Evolutionary conservation across 2,797 vertebrate species (phyloP), one percentile per base, ranked within the genome.

Genomic region (Coreius guichenoti): DNA sequence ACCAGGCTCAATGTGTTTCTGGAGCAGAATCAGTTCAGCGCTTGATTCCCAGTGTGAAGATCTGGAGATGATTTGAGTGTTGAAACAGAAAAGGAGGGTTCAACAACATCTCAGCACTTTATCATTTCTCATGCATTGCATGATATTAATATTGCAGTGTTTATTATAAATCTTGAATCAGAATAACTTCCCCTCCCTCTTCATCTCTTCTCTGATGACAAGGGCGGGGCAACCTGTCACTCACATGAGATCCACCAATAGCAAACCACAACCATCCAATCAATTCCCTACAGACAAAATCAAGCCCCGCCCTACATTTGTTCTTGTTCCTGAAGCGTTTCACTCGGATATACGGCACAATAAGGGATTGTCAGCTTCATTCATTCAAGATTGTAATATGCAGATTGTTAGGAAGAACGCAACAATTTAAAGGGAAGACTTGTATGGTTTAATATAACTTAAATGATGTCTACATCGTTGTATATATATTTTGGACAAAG

Each of bases 1-100:
- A 88, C 31, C 86, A 65, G 72, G 65, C 58, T 31, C 81, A 84
- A 89, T 79, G 80, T 67, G 85, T 77, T 89, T 83, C 82, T 90
- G 88, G 86, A 85, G 54, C 49, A 72, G 67, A 75, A 79, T 81
- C 45, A 9, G 61, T 75, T 78, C 76, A 70, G 73, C 47, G 2
- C 65, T 73, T 47, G 58, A 69, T 12, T 43, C 61, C 70, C 39
- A 82, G 5, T 17, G 17, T 19, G 49, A 51, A 51, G 49, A 19
- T 54, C 51, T 54, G 51, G 51, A 54, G 39, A 74, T 23, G 81
- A 81, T 86, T 54, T 73, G 65, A 79, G 63, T 82, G 14, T 8
- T 19, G 1, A 54, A 21, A 47, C 47, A n/a, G 23, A 72, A 70
- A 21, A 61, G 56, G 23, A 26, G 19, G 7, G 7, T 8, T 54